phyloP scores from a whole-genome alignment of 2,888 invertebrate species.

The Yponomeuta cagnagella region DNA sequence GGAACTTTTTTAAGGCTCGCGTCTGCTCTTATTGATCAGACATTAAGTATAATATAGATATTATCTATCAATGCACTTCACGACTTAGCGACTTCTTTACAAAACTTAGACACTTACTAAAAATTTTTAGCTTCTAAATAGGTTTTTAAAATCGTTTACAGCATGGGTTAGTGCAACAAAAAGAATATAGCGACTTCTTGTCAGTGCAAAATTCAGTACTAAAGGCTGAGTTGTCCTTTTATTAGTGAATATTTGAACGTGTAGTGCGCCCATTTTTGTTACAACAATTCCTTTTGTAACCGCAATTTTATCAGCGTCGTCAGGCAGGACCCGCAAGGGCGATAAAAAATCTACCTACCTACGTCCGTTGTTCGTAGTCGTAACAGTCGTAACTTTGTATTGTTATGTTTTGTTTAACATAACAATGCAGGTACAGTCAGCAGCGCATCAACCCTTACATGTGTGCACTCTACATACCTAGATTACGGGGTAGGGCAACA shows the following conservation, averaged over 20 bases:
- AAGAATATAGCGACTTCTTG: too few relatives aligned
- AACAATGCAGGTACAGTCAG: background rate
- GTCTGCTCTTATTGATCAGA: too few relatives aligned
- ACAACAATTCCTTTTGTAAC: conserved; percentile 34
- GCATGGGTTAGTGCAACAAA: too few relatives aligned
- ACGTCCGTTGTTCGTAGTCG: background rate
- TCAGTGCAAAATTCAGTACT: too few relatives aligned
- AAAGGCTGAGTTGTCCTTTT: background rate
- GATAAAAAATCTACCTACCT: conserved; percentile 25
- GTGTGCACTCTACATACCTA: background rate
- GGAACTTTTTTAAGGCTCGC: too few relatives aligned
- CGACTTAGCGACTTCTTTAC: too few relatives aligned
- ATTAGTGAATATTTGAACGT: background rate
- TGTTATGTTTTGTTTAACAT: background rate
- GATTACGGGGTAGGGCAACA: background rate
- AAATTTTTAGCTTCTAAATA: too few relatives aligned
- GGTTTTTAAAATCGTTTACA: too few relatives aligned
- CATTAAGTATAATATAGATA: too few relatives aligned
- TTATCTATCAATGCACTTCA: too few relatives aligned
- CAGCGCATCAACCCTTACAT: too few relatives aligned
- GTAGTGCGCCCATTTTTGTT: conserved; percentile 24
- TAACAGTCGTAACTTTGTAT: background rate
- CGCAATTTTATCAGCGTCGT: conserved; percentile 28
- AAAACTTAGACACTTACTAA: too few relatives aligned
- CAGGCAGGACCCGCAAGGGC: conserved; percentile 23